A percentile compares a stretch with the other conserved stretches of the same genome.
phyloP scores from a whole-genome alignment of 2,113 vertebrate genomes.

The Trichechus manatus region DNA sequence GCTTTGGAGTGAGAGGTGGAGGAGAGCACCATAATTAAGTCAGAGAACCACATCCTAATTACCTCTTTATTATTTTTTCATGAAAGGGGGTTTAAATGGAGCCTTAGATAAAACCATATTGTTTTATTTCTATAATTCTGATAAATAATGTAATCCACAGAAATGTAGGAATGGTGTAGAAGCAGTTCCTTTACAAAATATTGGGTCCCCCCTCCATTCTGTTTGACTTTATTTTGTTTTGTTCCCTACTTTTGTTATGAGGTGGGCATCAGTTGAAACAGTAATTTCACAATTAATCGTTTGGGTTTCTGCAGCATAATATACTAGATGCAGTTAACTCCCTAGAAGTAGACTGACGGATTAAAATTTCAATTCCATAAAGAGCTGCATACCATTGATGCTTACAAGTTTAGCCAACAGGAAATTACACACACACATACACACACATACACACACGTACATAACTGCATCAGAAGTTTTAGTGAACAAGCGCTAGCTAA shows the following conservation, averaged over 20 bases:
- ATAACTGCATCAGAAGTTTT: not conserved
- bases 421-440: not conserved
- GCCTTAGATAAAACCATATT: not conserved
- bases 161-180: not conserved
- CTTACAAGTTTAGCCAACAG: not conserved
- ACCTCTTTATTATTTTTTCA: not conserved
- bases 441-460: not conserved
- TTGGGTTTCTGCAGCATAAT: not conserved
- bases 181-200: not conserved
- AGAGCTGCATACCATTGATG: not conserved
- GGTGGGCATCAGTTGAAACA: not conserved
- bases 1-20: not conserved
- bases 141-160: not conserved
- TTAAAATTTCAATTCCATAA: not conserved
- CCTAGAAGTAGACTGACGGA: not conserved
- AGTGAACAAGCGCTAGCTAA: not conserved
- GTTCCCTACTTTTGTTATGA: conserved; percentile 1
- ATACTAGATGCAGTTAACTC: not conserved
- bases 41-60: not conserved
- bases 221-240: conserved; percentile 17
- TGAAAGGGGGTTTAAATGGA: not conserved
- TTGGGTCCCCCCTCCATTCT: not conserved
- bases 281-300: not conserved
- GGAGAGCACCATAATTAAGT: not conserved
- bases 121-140: not conserved